Evolutionary conservation across 2,888 invertebrate genomes (phyloP), one percentile per base, ranked within the genome.

Genomic region (Hipparchia sbordonii): DNA sequence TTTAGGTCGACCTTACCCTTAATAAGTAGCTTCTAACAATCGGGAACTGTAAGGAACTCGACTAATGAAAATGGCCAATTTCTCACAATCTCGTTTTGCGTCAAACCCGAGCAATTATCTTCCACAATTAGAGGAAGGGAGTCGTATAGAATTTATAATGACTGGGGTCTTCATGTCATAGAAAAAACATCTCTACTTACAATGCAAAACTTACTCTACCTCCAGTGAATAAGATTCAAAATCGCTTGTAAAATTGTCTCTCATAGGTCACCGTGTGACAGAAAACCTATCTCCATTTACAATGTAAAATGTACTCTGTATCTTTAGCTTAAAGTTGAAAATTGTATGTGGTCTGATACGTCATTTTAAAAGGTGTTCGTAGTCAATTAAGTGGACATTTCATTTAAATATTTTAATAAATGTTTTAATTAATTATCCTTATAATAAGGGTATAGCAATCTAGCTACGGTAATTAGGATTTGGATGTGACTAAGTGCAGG

Each of bases 61-160:
- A 13, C 56, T 56, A 56, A 57, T 67, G 45, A 67, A 9, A 67
- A 23, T 62, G 12, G 13, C 10, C 45, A 62, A 69, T 70, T 67
- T 74, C 70, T 70, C 46, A 52, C 59, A 62, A 67, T n/a, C 13
- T 54, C 59, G 51, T 39, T 33, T 66, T 51, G 51, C 67, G 70
- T 67, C 61, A 69, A 63, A 46, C 39, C 63, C 67, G 23, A 51
- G 60, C 67, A 72, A 75, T 67, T 69, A 71, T 72, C 74, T 69
- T 72, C 74, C 39, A 62, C 75, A 72, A 72, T 76, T 72, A 72
- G 59, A 45, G 60, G 71, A 73, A 74, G 76, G 76, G 70, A 72
- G 71, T 67, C 59, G 72, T 65, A 68, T 60, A 68, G 76, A 73
- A 76, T 77, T 45, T 51, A 62, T 72, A 74, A 77, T 76, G 71